These are phyloP conservation scores for Gymnodraco acuticeps DNA, from an alignment of 2,797 vertebrate species.

Conservation along the genomic window DNA sequence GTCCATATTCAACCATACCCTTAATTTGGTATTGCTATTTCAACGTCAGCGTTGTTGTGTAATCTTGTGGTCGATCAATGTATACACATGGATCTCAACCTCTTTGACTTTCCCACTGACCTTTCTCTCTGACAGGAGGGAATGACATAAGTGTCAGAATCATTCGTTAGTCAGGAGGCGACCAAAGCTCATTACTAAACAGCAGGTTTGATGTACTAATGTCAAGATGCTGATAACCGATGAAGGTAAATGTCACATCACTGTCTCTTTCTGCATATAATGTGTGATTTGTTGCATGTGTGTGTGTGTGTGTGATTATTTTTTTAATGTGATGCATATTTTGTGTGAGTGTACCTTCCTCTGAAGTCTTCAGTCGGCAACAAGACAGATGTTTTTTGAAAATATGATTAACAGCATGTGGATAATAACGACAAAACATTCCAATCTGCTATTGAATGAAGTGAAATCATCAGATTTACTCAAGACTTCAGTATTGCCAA, in stretches of 20 bases:
- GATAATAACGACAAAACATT: slow-evolving; percentile 46
- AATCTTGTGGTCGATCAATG: slow-evolving; percentile 58
- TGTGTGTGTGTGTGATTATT: slow-evolving; percentile 8
- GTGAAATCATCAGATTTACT: slow-evolving; percentile 38
- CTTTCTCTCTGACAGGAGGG: slow-evolving; percentile 71
- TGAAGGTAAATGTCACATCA: slow-evolving; percentile 82
- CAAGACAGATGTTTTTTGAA: not conserved
- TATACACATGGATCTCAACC: slow-evolving; percentile 71
- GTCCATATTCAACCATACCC: slow-evolving; percentile 34
- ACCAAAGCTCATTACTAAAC: slow-evolving; percentile 77
- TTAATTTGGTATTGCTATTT: slow-evolving; percentile 60
- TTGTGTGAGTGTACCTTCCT: slow-evolving; percentile 13
- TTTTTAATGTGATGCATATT: slow-evolving; percentile 37
- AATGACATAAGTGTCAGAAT: slow-evolving; percentile 73
- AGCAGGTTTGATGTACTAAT: slow-evolving; percentile 78
- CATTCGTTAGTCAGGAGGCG: slow-evolving; percentile 61
- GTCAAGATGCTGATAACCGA: slow-evolving; percentile 79
- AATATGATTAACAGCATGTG: slow-evolving; percentile 30
- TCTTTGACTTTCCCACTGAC: slow-evolving; percentile 78
- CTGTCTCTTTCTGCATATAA: slow-evolving; percentile 58
- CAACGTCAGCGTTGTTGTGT: slow-evolving; percentile 67
- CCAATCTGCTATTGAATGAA: slow-evolving; percentile 43
- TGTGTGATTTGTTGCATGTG: slow-evolving; percentile 28
- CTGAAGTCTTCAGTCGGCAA: slow-evolving; percentile 17
- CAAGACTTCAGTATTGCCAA: slow-evolving; percentile 18